Percentiles rank a stretch among this genome's conserved stretches.
phyloP scores from a whole-genome alignment of 64 coral and sea anemone genomes.

The Stylophora pistillata region DNA sequence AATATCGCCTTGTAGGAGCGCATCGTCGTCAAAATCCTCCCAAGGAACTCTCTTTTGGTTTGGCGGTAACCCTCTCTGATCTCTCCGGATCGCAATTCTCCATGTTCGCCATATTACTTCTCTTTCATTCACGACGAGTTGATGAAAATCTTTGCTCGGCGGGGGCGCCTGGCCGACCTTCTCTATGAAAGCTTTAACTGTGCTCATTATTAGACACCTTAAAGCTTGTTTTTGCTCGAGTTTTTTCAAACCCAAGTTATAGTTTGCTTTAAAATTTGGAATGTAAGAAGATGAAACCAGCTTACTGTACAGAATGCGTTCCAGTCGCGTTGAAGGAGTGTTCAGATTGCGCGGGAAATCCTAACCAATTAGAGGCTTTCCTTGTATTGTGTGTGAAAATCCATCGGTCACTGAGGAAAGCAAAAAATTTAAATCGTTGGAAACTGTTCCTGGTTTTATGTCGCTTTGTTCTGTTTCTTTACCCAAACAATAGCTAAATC shows the following conservation, averaged over 20 bases:
- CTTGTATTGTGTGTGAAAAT: neutral
- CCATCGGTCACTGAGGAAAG: neutral
- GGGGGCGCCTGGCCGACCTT: constrained; percentile 60
- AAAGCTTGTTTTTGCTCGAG: neutral
- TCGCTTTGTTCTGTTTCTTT: neutral
- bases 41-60: constrained; percentile 60
- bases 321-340: neutral
- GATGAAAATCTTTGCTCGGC: constrained; percentile 75
- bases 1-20: constrained; percentile 63
- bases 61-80: constrained; percentile 59
- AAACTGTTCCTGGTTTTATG: neutral
- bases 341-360: constrained; percentile 18
- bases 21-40: constrained; percentile 63
- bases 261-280: neutral
- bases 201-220: constrained; percentile 17
- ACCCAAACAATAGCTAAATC: neutral
- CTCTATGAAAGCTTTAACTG: constrained; percentile 49
- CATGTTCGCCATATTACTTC: constrained; percentile 76
- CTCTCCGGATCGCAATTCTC: constrained; percentile 61
- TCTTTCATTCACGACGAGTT: constrained; percentile 57
- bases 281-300: neutral
- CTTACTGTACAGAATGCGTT: neutral
- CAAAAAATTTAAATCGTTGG: neutral
- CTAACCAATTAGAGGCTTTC: neutral
- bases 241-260: neutral